Percentiles rank a stretch among this genome's conserved stretches.
phyloP scores from a whole-genome alignment of 2,888 invertebrate species.

The Phyto melanocephala region DNA sequence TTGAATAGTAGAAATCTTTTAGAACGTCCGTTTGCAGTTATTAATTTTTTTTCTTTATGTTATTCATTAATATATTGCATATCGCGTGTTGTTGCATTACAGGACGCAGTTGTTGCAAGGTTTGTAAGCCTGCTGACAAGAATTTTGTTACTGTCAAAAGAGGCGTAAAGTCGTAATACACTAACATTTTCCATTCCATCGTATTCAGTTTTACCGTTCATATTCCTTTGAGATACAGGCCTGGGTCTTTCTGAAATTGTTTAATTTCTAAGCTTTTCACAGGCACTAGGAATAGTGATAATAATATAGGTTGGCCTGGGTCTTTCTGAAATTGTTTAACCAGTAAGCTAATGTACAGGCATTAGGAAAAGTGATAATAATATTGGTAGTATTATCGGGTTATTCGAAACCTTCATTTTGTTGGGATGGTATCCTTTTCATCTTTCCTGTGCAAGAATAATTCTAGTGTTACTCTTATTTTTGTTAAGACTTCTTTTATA shows the following conservation, averaged over 20 bases:
- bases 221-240: conserved; percentile 51
- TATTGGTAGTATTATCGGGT: too few species aligned
- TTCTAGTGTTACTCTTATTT: too few species aligned
- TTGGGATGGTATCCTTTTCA: too few species aligned
- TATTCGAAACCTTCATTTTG: too few species aligned
- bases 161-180: conserved; percentile 41
- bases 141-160: conserved; percentile 26
- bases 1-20: conserved; percentile 9
- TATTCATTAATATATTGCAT: neutral
- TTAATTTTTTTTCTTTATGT: neutral
- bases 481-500: too few species aligned
- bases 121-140: conserved; percentile 17
- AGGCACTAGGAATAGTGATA: neutral
- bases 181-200: conserved; percentile 46
- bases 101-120: neutral
- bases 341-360: too few species aligned
- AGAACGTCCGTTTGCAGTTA: neutral
- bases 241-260: conserved; percentile 7
- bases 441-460: too few species aligned
- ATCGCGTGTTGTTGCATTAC: neutral
- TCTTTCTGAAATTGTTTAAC: too few species aligned
- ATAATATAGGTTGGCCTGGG: too few species aligned
- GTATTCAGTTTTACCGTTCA: conserved; percentile 37
- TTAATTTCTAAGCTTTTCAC: neutral
- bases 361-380: too few species aligned